These are phyloP conservation scores for Cecidostiba fungosa DNA, from an alignment of 2,888 invertebrate species.

Conservation along the genomic window DNA sequence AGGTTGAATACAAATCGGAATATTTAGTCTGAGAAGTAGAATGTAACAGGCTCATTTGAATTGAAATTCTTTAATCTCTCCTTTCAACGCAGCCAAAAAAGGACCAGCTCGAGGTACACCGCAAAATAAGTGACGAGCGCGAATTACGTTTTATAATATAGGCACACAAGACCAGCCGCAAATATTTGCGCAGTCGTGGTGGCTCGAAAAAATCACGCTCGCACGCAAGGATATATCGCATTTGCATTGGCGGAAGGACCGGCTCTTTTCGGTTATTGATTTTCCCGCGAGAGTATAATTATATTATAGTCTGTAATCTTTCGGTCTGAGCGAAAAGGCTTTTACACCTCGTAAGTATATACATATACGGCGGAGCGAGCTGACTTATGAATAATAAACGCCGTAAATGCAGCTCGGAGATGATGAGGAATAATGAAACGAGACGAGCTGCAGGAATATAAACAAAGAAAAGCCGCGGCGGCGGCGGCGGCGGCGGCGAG, in stretches of 20 bases:
- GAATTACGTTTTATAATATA: slow-evolving; percentile 21
- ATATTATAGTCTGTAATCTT: background rate
- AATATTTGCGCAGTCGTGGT: slow-evolving; percentile 36
- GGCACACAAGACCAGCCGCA: slow-evolving; percentile 13
- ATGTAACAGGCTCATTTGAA: background rate
- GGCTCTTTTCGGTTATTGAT: slow-evolving; percentile 7
- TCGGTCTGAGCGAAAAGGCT: background rate
- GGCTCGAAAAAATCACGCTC: slow-evolving; percentile 7
- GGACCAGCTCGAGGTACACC: background rate
- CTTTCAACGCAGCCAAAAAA: background rate
- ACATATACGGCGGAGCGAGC: background rate
- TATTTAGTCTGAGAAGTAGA: background rate
- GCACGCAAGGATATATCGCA: background rate
- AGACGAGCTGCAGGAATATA: too few relatives aligned
- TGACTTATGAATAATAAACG: slow-evolving; percentile 1
- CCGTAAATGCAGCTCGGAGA: background rate
- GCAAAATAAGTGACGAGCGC: slow-evolving; percentile 15
- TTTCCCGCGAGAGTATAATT: too few relatives aligned
- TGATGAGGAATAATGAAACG: background rate
- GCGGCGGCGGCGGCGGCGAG: too few relatives aligned
- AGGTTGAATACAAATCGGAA: background rate
- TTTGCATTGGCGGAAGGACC: background rate
- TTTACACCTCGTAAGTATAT: background rate
- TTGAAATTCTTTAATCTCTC: slow-evolving; percentile 4
- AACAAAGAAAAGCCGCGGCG: background rate